phyloP scores from a whole-genome alignment of 2,888 invertebrate species.

The Diaphora mendica region DNA sequence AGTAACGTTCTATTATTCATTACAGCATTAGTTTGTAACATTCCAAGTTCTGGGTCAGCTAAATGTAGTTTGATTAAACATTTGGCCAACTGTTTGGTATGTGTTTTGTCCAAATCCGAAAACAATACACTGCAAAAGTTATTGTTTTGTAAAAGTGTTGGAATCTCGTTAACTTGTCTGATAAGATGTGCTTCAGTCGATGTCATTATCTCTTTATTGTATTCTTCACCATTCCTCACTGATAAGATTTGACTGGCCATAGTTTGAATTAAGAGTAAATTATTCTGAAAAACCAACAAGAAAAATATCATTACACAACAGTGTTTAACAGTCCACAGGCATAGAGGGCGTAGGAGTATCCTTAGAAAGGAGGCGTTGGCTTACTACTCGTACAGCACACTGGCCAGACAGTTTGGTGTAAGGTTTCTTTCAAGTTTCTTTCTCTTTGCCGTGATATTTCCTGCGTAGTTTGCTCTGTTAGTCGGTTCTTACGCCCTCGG shows the following conservation, averaged over 20 bases:
- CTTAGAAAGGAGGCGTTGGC: no score
- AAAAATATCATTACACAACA: not conserved
- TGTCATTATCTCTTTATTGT: constrained; percentile 37
- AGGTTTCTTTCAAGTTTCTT: no score
- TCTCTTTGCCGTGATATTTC: no score
- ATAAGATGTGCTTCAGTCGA: constrained; percentile 69
- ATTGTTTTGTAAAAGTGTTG: constrained; percentile 57
- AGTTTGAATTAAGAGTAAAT: constrained; percentile 69
- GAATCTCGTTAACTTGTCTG: constrained; percentile 60
- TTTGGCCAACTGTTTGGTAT: constrained; percentile 69
- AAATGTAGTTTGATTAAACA: constrained; percentile 64
- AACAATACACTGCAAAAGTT: constrained; percentile 67
- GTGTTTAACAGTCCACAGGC: not conserved
- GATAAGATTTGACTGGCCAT: constrained; percentile 64
- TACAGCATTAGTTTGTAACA: constrained; percentile 63
- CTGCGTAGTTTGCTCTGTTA: no score
- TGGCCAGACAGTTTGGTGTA: no score
- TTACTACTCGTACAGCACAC: no score
- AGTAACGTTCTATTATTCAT: constrained; percentile 65
- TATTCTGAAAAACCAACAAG: constrained; percentile 64
- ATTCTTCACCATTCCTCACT: constrained; percentile 43
- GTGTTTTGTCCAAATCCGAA: constrained; percentile 65
- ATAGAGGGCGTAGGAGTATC: no score
- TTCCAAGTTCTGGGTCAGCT: constrained; percentile 49
- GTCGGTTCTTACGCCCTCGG: no score